Evolutionary conservation across 2,888 invertebrate genomes (phyloP), one percentile per base, ranked within the genome.

Genomic region (Pristionchus mayeri): DNA sequence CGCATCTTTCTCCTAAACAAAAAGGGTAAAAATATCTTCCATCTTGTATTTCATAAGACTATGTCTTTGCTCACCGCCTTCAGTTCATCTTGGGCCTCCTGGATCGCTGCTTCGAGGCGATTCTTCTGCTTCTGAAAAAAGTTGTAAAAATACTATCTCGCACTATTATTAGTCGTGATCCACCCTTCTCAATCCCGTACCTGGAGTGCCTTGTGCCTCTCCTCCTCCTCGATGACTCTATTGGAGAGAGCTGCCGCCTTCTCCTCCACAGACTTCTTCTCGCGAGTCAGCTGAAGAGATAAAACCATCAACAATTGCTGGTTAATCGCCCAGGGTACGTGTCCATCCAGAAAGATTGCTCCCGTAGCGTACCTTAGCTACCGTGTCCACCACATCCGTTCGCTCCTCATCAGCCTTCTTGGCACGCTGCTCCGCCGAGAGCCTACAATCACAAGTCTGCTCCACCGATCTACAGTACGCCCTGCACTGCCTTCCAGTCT

Each of bases 221-320:
- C 99, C 93, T 98, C 98, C 93, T 99, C 99, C 92, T 98, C 98
- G 0, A 97, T 97, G 71, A 99, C 94, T 0, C 97, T 96, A 93
- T 97, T 96, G 1, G 96, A 96, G 75, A 98, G 94, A 93, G 98
- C 98, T 90, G 96, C 96, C 84, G 96, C 95, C 78, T 97, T 95
- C 93, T 98, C 98, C 92, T 99, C 99, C 37, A 98, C 93, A 18
- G 95, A 94, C 94, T 98, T 98, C 94, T 97, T 98, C 93, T 99
- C 99, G 93, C 98, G 98, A 27, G 95, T 87, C 57, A 97, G 94
- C 93, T 94, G 63, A 21, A 78, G 63, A 9, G 7, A 40, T 7
- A 16, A 21, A n/a, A 54, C 4, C 21, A 54, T 54, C 44, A 6
- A 44, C 13, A 44, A 6, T 44, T 9, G 6, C 6, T 44, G 13